Base-by-base conservation (phyloP, 2,888 invertebrate species). In the Caenorhabditis panamensis region DNA sequence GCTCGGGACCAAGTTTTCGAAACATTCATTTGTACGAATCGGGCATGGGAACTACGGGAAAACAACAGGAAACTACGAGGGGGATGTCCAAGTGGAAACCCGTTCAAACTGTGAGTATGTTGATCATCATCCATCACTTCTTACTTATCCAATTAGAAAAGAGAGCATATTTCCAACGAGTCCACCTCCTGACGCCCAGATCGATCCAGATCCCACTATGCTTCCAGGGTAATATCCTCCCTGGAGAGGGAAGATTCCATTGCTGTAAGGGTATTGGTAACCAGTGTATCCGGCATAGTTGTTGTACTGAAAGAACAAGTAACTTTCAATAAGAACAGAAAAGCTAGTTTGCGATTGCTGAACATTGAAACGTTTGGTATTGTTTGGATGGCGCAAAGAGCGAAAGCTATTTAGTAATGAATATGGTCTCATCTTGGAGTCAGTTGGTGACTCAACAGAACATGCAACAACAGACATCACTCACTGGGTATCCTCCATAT, bases 181-280 rank as follows among this genome's bases (percentile, higher is more conserved):
- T n/a, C 81, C 81, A 18, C 81, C 81, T 11, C 72, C 72, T 8
- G 76, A 67, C 36, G 81, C 76, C 81, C 81, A 81, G 22, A 81
- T 77, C 8, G 81, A 81, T 22, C 81, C 81, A 4, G 77, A 67
- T 5, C 81, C 81, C 24, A 81, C 81, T 5, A 81, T 77, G 49
- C 77, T 77, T 31, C 81, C 81, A 2, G 81, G 81, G 53, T 81
- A 81, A 31, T 81, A 81, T 8, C 81, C 81, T 13, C 81, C 78
- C 37, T 51, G 64, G 1, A 81, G 72, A 3, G 81, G 81, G 41
- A 81, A 77, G 4, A 81, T 71, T 26, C 71, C 71, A 41, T 77
- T 77, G 2, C 58, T 68, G 36, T 68, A 77, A 2, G 81, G 71
- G 37, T 66, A 67, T 24, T 73, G 67, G 44, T 79, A 72, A 59